phyloP scores from a whole-genome alignment of 2,888 invertebrate genomes.

The Idaea aversata region DNA sequence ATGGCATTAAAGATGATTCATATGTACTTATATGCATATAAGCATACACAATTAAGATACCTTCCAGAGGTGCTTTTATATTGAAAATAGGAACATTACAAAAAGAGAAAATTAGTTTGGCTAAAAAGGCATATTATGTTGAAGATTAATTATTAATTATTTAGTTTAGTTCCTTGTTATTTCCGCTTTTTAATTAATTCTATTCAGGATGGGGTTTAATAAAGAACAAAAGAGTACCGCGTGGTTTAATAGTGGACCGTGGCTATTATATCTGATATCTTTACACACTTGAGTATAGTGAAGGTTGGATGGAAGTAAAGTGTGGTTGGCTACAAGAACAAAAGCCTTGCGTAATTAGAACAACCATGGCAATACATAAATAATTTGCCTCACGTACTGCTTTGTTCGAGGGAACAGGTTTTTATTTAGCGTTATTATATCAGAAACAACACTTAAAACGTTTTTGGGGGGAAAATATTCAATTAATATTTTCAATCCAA shows the following conservation, averaged over 20 bases:
- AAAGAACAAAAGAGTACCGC: constrained; percentile 3
- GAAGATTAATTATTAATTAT: not conserved
- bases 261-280: constrained; percentile 66
- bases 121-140: no score
- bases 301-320: constrained; percentile 51
- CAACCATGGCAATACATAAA: constrained; percentile 78
- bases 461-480: not conserved
- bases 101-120: no score
- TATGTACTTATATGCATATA: no score
- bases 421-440: constrained; percentile 75
- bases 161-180: not conserved
- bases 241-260: constrained; percentile 38
- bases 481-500: not conserved
- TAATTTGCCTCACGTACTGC: constrained; percentile 78
- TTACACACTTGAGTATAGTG: constrained; percentile 42
- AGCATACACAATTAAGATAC: no score
- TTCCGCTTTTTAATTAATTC: not conserved
- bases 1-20: no score
- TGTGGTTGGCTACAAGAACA: constrained; percentile 64
- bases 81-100: no score
- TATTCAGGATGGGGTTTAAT: constrained; percentile 6
- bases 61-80: no score
- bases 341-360: constrained; percentile 77
- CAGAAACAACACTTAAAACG: constrained; percentile 61
- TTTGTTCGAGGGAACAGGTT: constrained; percentile 72